Base-by-base conservation (phyloP, 2,797 vertebrate species). In the Geotrypetes seraphini region DNA sequence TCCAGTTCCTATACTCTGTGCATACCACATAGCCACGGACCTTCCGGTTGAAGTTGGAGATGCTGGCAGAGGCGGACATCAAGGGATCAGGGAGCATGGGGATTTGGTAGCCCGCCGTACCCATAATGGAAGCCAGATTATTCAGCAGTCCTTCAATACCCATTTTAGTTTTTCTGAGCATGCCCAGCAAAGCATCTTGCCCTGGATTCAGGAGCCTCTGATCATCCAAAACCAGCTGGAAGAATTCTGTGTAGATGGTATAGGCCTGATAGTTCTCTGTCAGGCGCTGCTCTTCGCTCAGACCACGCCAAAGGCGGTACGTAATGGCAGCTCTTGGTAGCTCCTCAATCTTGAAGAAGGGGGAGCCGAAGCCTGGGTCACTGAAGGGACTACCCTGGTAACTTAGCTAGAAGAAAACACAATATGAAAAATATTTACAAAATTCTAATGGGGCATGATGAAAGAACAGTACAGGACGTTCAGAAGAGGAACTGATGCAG, bases 321-420 rank as follows among this genome's bases (percentile, higher is more conserved):
- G 44, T 36, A 11, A 66, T 8, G 0, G 29, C 12, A 0, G 58
- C 58, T 2, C 49, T 21, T 10, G 74, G 60, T 16, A 76, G 43
- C 5, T 57, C 61, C 4, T 47, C 31, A 5, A 65, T 63, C 19
- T 50, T 43, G 18, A 71, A 52, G 11, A 35, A 48, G 0, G 40
- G 53, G 3, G 39, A 47, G 2, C 31, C 46, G 38, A 78, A 74
- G 8, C 40, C 62, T 3, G 55, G 39, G 17, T 60, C 43, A 3
- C 60, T 73, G 31, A 76, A 74, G 5, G 70, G 72, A 8, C 38
- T 36, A 3, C 72, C 72, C 43, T 76, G 70, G 34, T 38, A 10
- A 21, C 51, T 45, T 28, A 71, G 50, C 74, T 76, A n/a, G n/a
- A n/a, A n/a, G n/a, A n/a, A n/a, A n/a, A n/a, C n/a, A n/a, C n/a